A percentile compares a stretch with the other conserved stretches of the same genome.
phyloP scores from a whole-genome alignment of 35 echinoderm and acorn worm species.

The Holothuria glaberrima region DNA sequence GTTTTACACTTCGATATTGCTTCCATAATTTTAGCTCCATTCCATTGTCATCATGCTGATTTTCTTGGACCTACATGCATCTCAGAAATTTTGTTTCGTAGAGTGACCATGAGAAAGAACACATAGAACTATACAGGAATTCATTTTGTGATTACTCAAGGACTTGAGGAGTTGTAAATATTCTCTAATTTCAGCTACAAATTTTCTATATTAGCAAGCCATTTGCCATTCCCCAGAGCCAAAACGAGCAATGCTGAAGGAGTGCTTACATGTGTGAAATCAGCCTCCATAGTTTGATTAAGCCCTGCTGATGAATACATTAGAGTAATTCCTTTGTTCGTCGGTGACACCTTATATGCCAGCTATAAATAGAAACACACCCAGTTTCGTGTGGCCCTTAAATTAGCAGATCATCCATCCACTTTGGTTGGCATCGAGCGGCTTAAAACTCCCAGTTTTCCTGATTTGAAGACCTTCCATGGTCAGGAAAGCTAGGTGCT shows the following conservation, averaged over 20 bases:
- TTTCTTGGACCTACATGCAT: too few species aligned
- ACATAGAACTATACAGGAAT: not conserved
- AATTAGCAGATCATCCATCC: too few species aligned
- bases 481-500: not conserved
- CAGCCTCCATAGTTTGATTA: constrained; percentile 34
- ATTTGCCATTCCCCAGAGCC: not conserved
- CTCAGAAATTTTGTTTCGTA: too few species aligned
- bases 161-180: not conserved
- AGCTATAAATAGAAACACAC: not conserved
- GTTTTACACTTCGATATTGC: too few species aligned
- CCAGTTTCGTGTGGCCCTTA: constrained; percentile 3
- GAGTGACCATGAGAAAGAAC: too few species aligned
- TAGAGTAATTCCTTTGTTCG: constrained; percentile 29
- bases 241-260: not conserved
- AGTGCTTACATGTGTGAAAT: not conserved
- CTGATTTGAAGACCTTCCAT: not conserved
- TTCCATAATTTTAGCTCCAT: too few species aligned
- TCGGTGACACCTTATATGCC: not conserved
- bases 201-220: constrained; percentile 1
- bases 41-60: too few species aligned
- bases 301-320: not conserved
- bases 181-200: not conserved
- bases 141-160: not conserved
- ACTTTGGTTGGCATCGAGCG: not conserved
- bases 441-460: not conserved